Conservation (phyloP, 2,113 vertebrate genomes). For the Chaetodon trifascialis region DNA sequence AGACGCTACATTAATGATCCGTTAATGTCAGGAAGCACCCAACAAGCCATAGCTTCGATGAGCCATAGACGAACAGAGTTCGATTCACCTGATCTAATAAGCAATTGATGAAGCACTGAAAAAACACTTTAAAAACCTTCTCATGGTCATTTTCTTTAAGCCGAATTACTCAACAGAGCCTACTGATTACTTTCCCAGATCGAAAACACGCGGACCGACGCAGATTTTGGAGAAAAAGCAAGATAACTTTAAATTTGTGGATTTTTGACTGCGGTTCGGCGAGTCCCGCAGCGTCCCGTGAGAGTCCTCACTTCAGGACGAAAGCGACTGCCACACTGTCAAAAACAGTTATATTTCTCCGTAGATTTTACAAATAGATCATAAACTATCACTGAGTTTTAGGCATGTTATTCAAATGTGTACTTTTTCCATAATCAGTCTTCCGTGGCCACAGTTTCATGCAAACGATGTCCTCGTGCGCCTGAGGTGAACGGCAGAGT, state of each 20-base stretch:
- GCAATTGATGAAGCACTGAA: too few relatives aligned
- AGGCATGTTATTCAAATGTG: fast-evolving
- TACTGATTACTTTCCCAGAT: fast-evolving
- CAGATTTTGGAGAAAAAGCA: background rate
- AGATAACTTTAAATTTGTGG: background rate
- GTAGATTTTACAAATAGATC: too few relatives aligned
- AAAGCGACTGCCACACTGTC: background rate
- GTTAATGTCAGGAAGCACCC: too few relatives aligned
- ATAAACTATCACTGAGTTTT: background rate
- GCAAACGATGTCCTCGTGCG: conserved; percentile 66
- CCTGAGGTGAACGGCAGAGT: conserved; percentile 42
- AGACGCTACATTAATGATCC: too few relatives aligned
- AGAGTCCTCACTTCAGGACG: too few relatives aligned
- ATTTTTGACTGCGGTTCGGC: background rate
- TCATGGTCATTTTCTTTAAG: background rate
- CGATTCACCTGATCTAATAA: too few relatives aligned
- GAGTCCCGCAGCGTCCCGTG: background rate
- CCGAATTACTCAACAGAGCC: background rate
- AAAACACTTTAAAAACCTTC: too few relatives aligned
- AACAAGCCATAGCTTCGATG: too few relatives aligned
- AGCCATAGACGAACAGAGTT: too few relatives aligned
- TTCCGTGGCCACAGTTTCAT: conserved; percentile 75
- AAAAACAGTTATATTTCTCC: too few relatives aligned
- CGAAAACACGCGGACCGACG: fast-evolving
- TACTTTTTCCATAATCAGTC: background rate